Base-by-base conservation (phyloP, 1,140 invertebrate species). In the Brachionus asplanchnoidis region DNA sequence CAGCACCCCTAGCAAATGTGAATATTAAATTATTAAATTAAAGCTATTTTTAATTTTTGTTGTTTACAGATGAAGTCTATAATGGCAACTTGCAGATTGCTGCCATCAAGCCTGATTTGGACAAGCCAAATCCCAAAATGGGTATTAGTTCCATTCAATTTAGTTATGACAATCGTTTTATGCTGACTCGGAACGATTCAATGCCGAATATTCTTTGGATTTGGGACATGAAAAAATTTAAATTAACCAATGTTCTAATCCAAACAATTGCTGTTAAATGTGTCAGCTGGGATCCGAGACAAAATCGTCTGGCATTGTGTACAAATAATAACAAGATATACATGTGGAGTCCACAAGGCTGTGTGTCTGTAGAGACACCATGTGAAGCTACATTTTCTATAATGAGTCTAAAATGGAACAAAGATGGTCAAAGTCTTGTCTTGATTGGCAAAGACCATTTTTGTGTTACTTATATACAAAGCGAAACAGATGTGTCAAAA, bases 161-260 rank as follows among this genome's bases (percentile, higher is more conserved):
- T 85, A 90, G 89, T 73, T 85, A 42, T 26, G 88, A 90, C 83
- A 87, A 87, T 85, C 87, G 88, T 78, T 91, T 89, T 83, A 86
- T 91, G 85, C 89, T 87, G 77, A 89, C 89, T 6, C 86, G 86
- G 84, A 90, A 90, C 87, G 89, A 88, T 89, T 83, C 87, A 82
- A 90, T 89, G 89, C 89, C 89, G 12, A 86, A 86, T 75, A 87
- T 87, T 20, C 73, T 90, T 73, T 90, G 89, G 89, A 88, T 90
- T 17, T 90, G 89, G 89, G 88, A 89, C 78, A 86, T 90, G 9
- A 82, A 87, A 82, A 87, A 86, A 77, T 86, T 90, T 11, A 73
- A 85, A 5, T 66, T 88, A 60, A 87, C 86, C 86, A 87, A 87
- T 32, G 85, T 89, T 8, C 83, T 90, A 6, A 86, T 89, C 17